phyloP scores from a whole-genome alignment of 2,888 invertebrate species.

The Caenorhabditis becei region DNA sequence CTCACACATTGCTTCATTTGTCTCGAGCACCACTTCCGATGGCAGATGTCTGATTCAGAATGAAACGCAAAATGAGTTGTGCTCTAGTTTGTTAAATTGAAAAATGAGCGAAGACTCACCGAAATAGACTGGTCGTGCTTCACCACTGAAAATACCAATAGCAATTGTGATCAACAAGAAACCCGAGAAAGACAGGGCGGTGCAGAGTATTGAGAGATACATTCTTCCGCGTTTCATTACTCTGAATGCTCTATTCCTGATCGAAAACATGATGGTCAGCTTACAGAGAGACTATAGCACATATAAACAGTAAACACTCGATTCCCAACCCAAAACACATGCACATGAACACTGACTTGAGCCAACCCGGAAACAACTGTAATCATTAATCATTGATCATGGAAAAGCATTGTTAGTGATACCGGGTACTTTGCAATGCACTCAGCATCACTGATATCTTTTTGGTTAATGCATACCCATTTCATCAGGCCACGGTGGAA shows the following conservation, averaged over 20 bases:
- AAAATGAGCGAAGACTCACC: conserved; percentile 11
- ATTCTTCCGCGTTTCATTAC: conserved; percentile 41
- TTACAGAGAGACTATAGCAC: conserved; percentile 39
- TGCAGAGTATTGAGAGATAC: conserved; percentile 41
- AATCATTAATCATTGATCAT: background rate
- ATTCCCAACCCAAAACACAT: conserved; percentile 48
- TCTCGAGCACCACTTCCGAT: conserved; percentile 16
- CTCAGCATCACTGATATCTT: conserved; percentile 33
- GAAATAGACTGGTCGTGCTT: conserved; percentile 52
- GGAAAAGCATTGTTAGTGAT: background rate
- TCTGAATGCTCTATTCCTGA: too few species aligned
- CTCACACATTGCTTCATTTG: conserved; percentile 7
- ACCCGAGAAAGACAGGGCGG: conserved; percentile 31
- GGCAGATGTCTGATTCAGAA: background rate
- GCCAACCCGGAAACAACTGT: conserved; percentile 55
- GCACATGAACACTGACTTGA: conserved; percentile 56
- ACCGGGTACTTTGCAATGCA: conserved; percentile 53
- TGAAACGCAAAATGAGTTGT: background rate
- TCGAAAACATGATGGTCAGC: background rate
- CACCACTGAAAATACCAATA: conserved; percentile 52
- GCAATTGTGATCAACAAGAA: conserved; percentile 48
- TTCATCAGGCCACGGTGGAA: conserved; percentile 52
- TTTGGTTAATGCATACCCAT: conserved; percentile 58
- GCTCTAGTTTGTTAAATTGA: background rate
- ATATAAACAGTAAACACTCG: conserved; percentile 34